Base-by-base conservation (phyloP, 1,140 invertebrate species). In the Macrobrachium nipponense region DNA sequence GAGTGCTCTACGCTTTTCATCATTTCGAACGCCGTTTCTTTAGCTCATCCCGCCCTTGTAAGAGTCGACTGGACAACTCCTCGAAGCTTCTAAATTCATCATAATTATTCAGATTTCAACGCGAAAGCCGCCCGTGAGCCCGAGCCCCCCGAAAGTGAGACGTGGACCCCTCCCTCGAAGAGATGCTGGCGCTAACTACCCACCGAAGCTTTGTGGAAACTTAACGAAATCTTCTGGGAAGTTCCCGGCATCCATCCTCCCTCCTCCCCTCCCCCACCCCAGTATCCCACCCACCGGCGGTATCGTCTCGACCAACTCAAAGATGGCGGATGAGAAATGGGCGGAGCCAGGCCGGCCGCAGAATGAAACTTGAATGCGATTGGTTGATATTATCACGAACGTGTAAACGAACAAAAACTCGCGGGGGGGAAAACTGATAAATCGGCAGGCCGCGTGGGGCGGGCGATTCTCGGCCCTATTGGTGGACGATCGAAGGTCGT, bases 311-410 rank as follows among this genome's bases (percentile, higher is more conserved):
- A 66, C 83, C 83, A 86, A 86, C n/a, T 86, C 83, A 86, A 36
- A 59, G 64, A 80, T 36, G 62, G 76, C 75, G 83, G 76, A 72
- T 58, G 83, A 4, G 36, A 23, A 14, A 77, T 86, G 83, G 83
- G 83, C 77, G 83, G 83, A 86, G 83, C 76, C 83, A 60, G 43
- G 66, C 36, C 20, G 27, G 64, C 76, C 83, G 76, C 83, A 86
- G 83, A 80, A 86, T 86, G 83, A 80, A 86, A 80, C 83, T 86
- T 60, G 83, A 79, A 79, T 72, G 83, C 59, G 83, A 86, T 86
- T 86, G 83, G 83, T 72, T 86, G 83, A 86, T 86, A 78, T 86
- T 86, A 86, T 86, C 83, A 79, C 66, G 51, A 73, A 80, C 62
- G 64, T 80, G 83, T 86, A 86, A 79, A 80, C 83, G 76, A 79